Conservation (phyloP, 92 coral and sea anemone species). For the Palythoa caribaeorum region DNA sequence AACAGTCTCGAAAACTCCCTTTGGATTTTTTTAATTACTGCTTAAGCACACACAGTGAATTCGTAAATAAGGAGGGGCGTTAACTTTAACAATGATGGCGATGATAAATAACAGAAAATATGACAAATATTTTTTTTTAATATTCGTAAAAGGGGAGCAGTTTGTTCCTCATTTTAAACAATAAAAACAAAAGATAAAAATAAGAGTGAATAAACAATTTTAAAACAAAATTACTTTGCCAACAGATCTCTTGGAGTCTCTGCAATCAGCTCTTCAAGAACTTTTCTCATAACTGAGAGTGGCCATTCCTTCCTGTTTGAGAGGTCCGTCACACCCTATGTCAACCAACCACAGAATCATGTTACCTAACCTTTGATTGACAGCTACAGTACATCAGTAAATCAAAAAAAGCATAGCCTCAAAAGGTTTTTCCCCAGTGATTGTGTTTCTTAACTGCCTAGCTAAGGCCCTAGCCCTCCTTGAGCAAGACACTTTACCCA, state of each 20-base stretch:
- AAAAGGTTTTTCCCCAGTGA: too few species aligned
- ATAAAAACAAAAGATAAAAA: neutral
- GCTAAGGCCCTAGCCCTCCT: too few species aligned
- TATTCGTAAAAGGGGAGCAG: too few species aligned
- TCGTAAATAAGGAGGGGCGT: neutral
- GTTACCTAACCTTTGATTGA: neutral
- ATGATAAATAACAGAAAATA: neutral
- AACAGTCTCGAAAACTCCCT: too few species aligned
- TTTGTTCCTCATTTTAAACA: neutral
- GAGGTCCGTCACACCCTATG: constrained; percentile 88
- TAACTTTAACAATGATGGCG: neutral
- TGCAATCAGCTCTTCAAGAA: constrained; percentile 82
- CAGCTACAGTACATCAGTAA: neutral
- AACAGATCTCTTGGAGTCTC: constrained; percentile 96
- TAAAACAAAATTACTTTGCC: constrained; percentile 72
- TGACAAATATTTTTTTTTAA: too few species aligned
- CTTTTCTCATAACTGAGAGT: constrained; percentile 86
- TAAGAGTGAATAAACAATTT: neutral
- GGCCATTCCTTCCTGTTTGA: constrained; percentile 97
- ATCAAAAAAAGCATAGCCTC: too few species aligned
- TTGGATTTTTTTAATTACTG: too few species aligned
- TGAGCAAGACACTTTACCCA: too few species aligned
- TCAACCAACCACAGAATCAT: neutral
- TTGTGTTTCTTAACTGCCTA: too few species aligned
- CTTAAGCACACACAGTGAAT: too few species aligned